A percentile compares a stretch with the other conserved stretches of the same genome.
Evolutionary conservation across 2,888 invertebrate species (phyloP).

Genomic region (Eumerus sabulonum): DNA sequence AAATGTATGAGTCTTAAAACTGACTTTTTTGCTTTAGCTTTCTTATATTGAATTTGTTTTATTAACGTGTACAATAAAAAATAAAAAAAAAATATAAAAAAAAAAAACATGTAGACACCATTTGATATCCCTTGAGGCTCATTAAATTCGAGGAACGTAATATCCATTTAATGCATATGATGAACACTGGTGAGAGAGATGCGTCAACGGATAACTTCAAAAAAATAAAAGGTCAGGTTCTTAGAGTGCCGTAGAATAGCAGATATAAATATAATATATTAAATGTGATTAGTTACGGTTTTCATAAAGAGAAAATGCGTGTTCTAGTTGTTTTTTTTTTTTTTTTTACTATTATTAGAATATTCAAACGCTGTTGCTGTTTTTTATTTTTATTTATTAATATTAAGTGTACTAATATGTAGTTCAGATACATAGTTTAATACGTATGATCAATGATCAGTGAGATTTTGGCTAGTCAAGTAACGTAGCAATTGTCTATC

Average conservation of each 20-base stretch:
- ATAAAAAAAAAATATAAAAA: constrained; percentile 8
- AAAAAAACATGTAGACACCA: constrained; percentile 15
- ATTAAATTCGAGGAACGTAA: background rate
- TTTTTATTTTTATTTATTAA: no score
- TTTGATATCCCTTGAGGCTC: constrained; percentile 7
- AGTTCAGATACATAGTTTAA: no score
- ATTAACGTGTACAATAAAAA: background rate
- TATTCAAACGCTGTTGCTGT: no score
- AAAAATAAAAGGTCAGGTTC: constrained; percentile 55
- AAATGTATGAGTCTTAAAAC: constrained; percentile 25
- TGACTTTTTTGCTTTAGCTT: constrained; percentile 26
- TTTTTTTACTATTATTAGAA: no score
- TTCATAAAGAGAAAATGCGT: constrained; percentile 20
- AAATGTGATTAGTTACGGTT: constrained; percentile 26
- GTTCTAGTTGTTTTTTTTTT: no score
- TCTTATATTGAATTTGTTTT: constrained; percentile 19
- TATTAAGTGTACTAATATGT: no score
- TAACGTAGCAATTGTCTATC: no score
- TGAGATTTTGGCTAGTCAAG: no score
- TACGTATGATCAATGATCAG: no score
- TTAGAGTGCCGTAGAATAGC: constrained; percentile 35
- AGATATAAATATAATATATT: constrained; percentile 19
- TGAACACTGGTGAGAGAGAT: constrained; percentile 9
- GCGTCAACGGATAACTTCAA: constrained; percentile 33
- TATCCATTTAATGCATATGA: background rate